phyloP scores from a whole-genome alignment of 2,797 vertebrate genomes.

The Eulemur coronatus region DNA sequence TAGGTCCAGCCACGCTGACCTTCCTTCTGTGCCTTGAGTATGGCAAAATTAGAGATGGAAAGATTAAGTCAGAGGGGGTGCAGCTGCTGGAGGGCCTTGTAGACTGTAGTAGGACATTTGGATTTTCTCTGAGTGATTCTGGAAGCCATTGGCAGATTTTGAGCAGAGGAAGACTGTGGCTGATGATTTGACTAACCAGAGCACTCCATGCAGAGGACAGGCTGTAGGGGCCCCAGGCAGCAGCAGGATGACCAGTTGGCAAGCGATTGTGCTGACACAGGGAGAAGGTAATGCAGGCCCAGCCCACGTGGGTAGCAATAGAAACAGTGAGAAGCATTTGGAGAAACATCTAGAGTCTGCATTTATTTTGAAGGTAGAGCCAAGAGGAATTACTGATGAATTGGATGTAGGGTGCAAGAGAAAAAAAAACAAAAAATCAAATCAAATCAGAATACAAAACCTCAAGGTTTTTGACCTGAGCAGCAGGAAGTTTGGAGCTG shows the following conservation, averaged over 20 bases:
- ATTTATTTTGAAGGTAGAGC: not conserved
- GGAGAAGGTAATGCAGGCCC: not conserved
- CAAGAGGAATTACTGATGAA: not conserved
- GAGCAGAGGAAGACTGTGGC: not conserved
- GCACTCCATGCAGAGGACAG: not conserved
- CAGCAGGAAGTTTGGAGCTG: not conserved
- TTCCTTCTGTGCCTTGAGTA: not conserved
- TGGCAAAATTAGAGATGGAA: not conserved
- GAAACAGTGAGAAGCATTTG: not conserved
- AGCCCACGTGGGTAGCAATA: not conserved
- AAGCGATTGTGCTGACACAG: not conserved
- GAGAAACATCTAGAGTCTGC: not conserved
- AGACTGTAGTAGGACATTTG: not conserved
- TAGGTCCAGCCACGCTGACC: not conserved
- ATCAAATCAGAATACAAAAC: not conserved
- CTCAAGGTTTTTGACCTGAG: not conserved
- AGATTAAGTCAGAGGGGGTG: not conserved
- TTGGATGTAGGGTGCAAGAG: not conserved
- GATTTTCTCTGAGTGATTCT: not conserved
- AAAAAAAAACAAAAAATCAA: not conserved
- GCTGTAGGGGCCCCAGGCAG: not conserved
- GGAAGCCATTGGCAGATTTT: not conserved
- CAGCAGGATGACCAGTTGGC: not conserved
- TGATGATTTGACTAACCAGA: not conserved
- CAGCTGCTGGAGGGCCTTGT: not conserved